Percentiles rank a stretch among this genome's conserved stretches.
Conservation (phyloP, 2,888 invertebrate species). For the Andrena praecox region DNA sequence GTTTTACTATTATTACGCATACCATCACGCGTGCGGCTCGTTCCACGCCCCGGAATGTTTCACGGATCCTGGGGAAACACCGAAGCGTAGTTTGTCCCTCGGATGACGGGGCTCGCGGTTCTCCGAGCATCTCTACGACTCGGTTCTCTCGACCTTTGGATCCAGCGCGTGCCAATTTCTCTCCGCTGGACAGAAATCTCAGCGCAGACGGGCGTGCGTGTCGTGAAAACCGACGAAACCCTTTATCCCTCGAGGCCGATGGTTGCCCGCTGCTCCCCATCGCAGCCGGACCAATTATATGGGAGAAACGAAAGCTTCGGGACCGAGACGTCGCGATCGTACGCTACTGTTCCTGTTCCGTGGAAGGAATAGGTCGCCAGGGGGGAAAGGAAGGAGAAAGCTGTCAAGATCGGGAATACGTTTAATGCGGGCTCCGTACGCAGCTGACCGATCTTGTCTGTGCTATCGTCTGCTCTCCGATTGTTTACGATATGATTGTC, state of each 20-base stretch:
- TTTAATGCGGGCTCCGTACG: not conserved
- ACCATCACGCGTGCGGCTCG: constrained; percentile 77
- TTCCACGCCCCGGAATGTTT: constrained; percentile 66
- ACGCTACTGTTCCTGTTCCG: too few relatives aligned
- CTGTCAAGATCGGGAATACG: constrained; percentile 12
- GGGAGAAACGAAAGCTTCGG: not conserved
- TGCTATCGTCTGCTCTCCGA: too few relatives aligned
- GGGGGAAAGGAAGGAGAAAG: not conserved
- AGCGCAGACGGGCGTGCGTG: too few relatives aligned
- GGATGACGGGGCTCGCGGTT: not conserved
- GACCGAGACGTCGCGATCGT: not conserved
- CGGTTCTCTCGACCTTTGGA: not conserved
- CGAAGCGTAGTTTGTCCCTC: constrained; percentile 33
- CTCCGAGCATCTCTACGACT: constrained; percentile 15
- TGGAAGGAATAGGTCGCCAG: too few relatives aligned
- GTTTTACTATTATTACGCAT: constrained; percentile 83
- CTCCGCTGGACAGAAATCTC: constrained; percentile 2
- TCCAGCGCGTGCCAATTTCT: constrained; percentile 18
- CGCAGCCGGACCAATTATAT: not conserved
- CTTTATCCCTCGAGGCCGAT: too few relatives aligned
- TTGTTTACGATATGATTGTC: too few relatives aligned
- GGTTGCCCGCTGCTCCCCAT: not conserved
- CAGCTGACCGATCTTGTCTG: too few relatives aligned
- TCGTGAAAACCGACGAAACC: too few relatives aligned
- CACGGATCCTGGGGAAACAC: constrained; percentile 14